Evolutionary conservation across 2,888 invertebrate species (phyloP), one percentile per base, ranked within the genome.

Genomic region (Scaeva pyrastri): DNA sequence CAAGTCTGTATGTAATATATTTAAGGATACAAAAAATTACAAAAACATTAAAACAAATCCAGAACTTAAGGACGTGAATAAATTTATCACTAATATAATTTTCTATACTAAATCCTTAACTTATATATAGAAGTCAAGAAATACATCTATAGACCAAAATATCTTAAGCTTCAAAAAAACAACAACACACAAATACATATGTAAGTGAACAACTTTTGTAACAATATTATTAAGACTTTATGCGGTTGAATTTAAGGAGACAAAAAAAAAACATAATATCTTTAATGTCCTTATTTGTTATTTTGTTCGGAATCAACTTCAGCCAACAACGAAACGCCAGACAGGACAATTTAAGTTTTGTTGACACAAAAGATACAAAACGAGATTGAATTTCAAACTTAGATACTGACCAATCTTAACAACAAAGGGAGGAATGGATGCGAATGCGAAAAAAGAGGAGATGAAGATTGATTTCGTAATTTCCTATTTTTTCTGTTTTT

Each of bases 401-500:
- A n/a, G n/a, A 31, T 31, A 8, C 31, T 48, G 48, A 66, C 48
- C 31, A 66, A 31, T 48, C 5, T 31, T 11, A 66, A 64, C 19
- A 64, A 43, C 1, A 64, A 11, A 43, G 3, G 16, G 16, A 45
- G n/a, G 31, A 31, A 66, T 16, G 19, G 31, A 0, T 19, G 16
- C 8, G 31, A 7, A 31, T 31, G 5, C 1, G 60, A 60, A 23
- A 19, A 19, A 16, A 7, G 7, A 16, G 12, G 7, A 16, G 64
- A 48, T 66, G 48, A 66, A 66, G 64, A 66, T 66, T 66, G 64
- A 66, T 66, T 66, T 48, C 11, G 16, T 19, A 7, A 66, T 66
- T 31, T 31, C 31, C 26, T 26, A 48, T n/a, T n/a, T 62, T n/a
- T n/a, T n/a, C n/a, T n/a, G n/a, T n/a, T n/a, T n/a, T n/a, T n/a